phyloP scores from a whole-genome alignment of 2,797 vertebrate species.

The Alauda arvensis region DNA sequence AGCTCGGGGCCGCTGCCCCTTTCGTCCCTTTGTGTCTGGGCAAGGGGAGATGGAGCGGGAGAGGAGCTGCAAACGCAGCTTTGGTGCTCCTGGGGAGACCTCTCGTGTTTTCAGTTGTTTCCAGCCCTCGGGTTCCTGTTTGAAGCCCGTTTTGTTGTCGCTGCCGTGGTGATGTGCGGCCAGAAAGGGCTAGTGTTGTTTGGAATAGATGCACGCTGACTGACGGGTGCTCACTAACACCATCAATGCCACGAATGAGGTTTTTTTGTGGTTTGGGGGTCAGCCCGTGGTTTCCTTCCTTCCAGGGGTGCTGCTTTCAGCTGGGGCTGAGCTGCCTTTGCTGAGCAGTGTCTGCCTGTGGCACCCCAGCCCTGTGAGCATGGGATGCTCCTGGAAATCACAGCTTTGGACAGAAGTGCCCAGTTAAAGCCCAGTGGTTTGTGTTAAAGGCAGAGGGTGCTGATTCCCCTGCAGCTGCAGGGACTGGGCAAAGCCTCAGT shows the following conservation, averaged over 20 bases:
- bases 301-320: neutral
- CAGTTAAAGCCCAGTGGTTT: neutral
- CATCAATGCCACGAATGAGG: neutral
- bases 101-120: neutral
- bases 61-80: fast-evolving
- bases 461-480: neutral
- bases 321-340: neutral
- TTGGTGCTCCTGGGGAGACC: neutral
- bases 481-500: neutral
- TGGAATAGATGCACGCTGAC: neutral
- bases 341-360: neutral
- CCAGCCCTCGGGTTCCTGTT: fast-evolving
- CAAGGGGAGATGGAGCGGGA: neutral
- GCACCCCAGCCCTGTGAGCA: fast-evolving
- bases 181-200: neutral
- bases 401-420: neutral
- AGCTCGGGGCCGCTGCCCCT: neutral
- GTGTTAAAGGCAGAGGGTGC: neutral
- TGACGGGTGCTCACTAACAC: fast-evolving
- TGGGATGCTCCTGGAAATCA: constrained; percentile 7
- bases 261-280: neutral
- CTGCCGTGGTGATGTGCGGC: fast-evolving
- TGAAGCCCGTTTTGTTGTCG: neutral
- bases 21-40: neutral
- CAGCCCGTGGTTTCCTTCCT: fast-evolving